phyloP scores from a whole-genome alignment of 2,888 invertebrate genomes.

The Alviniconcha strummeri region DNA sequence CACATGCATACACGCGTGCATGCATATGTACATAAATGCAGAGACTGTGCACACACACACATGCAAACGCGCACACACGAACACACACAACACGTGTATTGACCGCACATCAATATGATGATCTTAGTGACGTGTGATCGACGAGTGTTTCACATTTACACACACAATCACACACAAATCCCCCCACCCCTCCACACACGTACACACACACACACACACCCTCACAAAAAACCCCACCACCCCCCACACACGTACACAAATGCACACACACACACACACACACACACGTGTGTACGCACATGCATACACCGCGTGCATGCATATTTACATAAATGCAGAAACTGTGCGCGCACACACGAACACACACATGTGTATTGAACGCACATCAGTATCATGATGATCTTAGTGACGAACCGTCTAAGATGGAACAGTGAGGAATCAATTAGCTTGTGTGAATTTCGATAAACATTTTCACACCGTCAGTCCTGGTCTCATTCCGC shows the following conservation, averaged over 20 bases:
- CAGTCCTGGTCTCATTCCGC: too few species aligned
- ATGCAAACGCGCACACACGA: neutral
- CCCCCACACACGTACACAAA: neutral
- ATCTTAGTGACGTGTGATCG: neutral
- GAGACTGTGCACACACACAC: too few species aligned
- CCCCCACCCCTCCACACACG: too few species aligned
- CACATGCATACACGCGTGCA: neutral
- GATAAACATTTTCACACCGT: too few species aligned
- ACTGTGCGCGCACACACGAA: neutral
- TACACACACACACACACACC: neutral
- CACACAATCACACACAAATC: conserved; percentile 5
- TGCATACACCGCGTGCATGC: neutral
- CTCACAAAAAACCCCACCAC: neutral
- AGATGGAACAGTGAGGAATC: too few species aligned
- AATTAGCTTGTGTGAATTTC: too few species aligned
- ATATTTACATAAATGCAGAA: neutral
- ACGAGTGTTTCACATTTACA: neutral
- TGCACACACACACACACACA: too few species aligned
- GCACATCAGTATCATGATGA: too few species aligned
- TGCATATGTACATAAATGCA: neutral
- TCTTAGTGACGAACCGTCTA: too few species aligned
- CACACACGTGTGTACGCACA: neutral
- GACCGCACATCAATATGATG: too few species aligned
- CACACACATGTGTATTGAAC: too few species aligned
- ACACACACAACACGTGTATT: neutral